Evolutionary conservation across 2,797 vertebrate species (phyloP).

Genomic region (Crax fasciolata): DNA sequence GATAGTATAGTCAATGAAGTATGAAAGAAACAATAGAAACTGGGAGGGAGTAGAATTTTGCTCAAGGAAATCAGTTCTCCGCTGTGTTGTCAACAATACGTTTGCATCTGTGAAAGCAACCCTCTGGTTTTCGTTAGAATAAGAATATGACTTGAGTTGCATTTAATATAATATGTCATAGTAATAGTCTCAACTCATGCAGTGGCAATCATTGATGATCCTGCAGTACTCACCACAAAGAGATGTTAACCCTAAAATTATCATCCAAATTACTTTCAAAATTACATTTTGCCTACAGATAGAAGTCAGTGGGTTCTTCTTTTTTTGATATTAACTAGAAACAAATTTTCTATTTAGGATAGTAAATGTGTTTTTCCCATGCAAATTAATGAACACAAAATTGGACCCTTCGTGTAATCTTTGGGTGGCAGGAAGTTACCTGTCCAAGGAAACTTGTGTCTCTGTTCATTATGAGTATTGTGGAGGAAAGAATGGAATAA

Average conservation of each 20-base stretch:
- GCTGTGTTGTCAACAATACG: not conserved
- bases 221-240: not conserved
- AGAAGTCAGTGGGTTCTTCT: not conserved
- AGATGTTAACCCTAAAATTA: not conserved
- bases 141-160: not conserved
- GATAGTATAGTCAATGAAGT: conserved; percentile 53
- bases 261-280: conserved; percentile 32
- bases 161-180: not conserved
- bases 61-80: conserved; percentile 45
- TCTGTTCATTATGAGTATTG: not conserved
- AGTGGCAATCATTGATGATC: not conserved
- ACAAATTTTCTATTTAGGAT: not conserved
- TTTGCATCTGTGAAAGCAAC: conserved; percentile 4
- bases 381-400: not conserved
- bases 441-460: not conserved
- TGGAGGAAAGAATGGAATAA: not conserved
- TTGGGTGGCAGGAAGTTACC: not conserved
- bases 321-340: not conserved
- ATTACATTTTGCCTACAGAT: not conserved
- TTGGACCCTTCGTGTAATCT: not conserved
- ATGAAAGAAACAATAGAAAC: conserved; percentile 45
- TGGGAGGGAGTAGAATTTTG: conserved; percentile 31
- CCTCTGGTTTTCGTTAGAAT: conserved; percentile 1
- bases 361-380: not conserved
- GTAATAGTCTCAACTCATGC: not conserved